Percentiles rank a stretch among this genome's conserved stretches.
phyloP scores from a whole-genome alignment of 2,113 vertebrate genomes.

The Platysternon megacephalum region DNA sequence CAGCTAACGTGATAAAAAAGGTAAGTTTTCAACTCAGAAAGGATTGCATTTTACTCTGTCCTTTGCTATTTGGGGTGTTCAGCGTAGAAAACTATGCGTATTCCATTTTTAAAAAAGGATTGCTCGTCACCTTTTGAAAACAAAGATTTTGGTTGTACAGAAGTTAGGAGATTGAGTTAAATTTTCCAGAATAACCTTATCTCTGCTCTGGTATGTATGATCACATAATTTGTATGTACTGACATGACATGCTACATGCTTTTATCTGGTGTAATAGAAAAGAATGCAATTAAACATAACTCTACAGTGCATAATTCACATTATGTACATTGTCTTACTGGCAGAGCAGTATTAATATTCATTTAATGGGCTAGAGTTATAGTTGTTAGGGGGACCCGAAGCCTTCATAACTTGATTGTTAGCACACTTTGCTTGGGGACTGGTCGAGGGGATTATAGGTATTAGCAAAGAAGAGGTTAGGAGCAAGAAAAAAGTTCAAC shows the following conservation, averaged over 20 bases:
- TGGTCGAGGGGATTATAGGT: background rate
- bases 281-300: background rate
- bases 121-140: background rate
- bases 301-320: background rate
- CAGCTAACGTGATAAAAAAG: background rate
- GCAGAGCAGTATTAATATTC: background rate
- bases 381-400: background rate
- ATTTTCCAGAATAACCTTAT: background rate
- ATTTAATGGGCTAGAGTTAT: background rate
- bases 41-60: background rate
- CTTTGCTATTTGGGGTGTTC: background rate
- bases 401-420: slow-evolving; percentile 6
- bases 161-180: background rate
- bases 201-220: background rate
- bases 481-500: background rate
- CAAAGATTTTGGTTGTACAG: background rate
- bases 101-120: background rate
- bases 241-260: background rate
- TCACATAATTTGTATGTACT: background rate
- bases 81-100: background rate
- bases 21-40: background rate
- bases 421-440: background rate
- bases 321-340: background rate
- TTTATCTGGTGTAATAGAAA: background rate
- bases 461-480: background rate